A percentile compares a stretch with the other conserved stretches of the same genome.
phyloP scores from a whole-genome alignment of 2,888 invertebrate genomes.

The Neocrepidodera transversa region DNA sequence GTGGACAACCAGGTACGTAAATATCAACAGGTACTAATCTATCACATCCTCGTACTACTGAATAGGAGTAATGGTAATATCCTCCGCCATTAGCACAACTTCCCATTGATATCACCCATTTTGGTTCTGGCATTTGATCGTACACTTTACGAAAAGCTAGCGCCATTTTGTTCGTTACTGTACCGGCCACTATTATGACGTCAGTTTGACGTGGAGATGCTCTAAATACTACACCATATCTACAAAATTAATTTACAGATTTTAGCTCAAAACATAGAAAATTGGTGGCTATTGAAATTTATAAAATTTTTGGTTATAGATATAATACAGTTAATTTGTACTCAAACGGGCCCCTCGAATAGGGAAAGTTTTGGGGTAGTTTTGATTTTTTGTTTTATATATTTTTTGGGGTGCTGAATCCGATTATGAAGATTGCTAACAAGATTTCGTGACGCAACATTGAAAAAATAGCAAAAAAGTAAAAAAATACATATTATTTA shows the following conservation, averaged over 20 bases:
- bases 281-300: too few species aligned
- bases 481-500: too few species aligned
- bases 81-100: slow-evolving; percentile 81
- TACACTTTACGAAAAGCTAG: slow-evolving; percentile 69
- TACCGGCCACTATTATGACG: slow-evolving; percentile 69
- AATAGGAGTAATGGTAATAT: slow-evolving; percentile 80
- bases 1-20: slow-evolving; percentile 93
- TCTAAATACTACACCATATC: slow-evolving; percentile 68
- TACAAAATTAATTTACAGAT: slow-evolving; percentile 29
- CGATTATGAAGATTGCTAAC: too few species aligned
- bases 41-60: slow-evolving; percentile 80
- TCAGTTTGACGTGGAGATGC: slow-evolving; percentile 70
- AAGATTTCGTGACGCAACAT: too few species aligned
- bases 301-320: too few species aligned
- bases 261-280: too few species aligned
- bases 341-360: too few species aligned
- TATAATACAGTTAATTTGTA: too few species aligned
- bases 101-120: slow-evolving; percentile 81
- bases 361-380: too few species aligned
- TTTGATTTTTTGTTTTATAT: too few species aligned
- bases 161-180: slow-evolving; percentile 76
- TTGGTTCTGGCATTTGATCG: slow-evolving; percentile 71
- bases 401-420: too few species aligned
- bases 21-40: slow-evolving; percentile 84
- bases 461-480: too few species aligned